Evolutionary conservation across 2,113 vertebrate genomes (phyloP).

Genomic region (Platysternon megacephalum): DNA sequence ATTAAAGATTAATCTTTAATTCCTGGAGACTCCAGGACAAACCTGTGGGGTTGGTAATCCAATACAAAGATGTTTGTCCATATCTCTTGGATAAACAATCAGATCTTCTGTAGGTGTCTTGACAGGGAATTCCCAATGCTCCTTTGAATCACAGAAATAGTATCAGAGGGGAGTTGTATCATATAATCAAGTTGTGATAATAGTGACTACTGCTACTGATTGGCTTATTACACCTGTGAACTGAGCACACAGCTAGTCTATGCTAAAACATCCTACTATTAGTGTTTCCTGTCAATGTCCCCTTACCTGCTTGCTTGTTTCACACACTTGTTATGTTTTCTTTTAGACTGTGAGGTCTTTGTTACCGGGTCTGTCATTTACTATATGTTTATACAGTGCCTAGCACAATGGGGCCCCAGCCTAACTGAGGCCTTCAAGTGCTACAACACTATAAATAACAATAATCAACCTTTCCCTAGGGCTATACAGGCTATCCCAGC

Average conservation of each 20-base stretch:
- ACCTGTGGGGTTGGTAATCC: no score
- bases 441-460: not conserved
- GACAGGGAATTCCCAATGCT: not conserved
- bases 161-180: not conserved
- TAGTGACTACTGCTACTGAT: not conserved
- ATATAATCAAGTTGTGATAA: not conserved
- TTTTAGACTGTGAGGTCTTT: not conserved
- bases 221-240: not conserved
- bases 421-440: not conserved
- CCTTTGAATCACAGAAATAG: not conserved
- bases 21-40: no score
- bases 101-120: not conserved
- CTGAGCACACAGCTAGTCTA: not conserved
- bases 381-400: not conserved
- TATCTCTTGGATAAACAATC: not conserved
- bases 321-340: not conserved
- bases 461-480: not conserved
- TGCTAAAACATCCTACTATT: not conserved
- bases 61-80: not conserved
- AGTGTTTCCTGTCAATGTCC: not conserved
- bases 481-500: not conserved
- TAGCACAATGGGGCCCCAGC: not conserved
- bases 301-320: not conserved
- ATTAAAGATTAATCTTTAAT: no score
- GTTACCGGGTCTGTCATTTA: not conserved